A percentile compares a stretch with the other conserved stretches of the same genome.
Evolutionary conservation across 1,140 invertebrate species (phyloP).

Genomic region (Pseudomyrmex flavicornis): DNA sequence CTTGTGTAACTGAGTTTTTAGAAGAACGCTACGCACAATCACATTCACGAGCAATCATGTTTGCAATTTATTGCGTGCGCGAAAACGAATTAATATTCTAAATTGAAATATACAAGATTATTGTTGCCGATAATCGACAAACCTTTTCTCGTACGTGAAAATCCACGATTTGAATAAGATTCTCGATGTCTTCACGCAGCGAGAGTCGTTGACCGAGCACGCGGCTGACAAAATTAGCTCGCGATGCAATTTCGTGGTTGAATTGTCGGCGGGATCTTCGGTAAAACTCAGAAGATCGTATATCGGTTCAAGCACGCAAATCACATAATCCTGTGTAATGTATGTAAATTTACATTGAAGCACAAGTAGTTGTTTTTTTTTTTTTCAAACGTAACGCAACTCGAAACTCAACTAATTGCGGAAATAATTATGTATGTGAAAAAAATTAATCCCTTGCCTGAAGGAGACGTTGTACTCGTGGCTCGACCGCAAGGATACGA

Average conservation of each 20-base stretch:
- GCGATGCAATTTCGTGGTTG: constrained; percentile 62
- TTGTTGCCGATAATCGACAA: not conserved
- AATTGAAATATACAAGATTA: no score
- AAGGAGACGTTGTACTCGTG: constrained; percentile 58
- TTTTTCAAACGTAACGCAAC: no score
- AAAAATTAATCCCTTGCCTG: constrained; percentile 59
- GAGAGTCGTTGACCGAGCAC: constrained; percentile 67
- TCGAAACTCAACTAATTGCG: not conserved
- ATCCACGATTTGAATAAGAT: constrained; percentile 74
- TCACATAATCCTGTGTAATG: constrained; percentile 61
- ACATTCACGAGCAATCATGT: no score
- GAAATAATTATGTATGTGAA: not conserved
- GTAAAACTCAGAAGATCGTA: constrained; percentile 70
- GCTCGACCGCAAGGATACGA: constrained; percentile 72
- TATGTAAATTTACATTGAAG: constrained; percentile 25
- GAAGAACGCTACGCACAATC: no score
- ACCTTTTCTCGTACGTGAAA: constrained; percentile 60
- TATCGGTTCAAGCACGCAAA: constrained; percentile 64
- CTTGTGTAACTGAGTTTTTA: no score
- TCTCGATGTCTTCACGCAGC: constrained; percentile 71
- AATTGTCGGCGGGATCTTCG: constrained; percentile 44
- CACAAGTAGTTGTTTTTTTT: no score
- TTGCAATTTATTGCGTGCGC: no score
- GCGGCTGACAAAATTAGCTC: constrained; percentile 69
- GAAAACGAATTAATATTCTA: no score